A percentile compares a stretch with the other conserved stretches of the same genome.
phyloP scores from a whole-genome alignment of 2,113 vertebrate species.

The Protobothrops mucrosquamatus region DNA sequence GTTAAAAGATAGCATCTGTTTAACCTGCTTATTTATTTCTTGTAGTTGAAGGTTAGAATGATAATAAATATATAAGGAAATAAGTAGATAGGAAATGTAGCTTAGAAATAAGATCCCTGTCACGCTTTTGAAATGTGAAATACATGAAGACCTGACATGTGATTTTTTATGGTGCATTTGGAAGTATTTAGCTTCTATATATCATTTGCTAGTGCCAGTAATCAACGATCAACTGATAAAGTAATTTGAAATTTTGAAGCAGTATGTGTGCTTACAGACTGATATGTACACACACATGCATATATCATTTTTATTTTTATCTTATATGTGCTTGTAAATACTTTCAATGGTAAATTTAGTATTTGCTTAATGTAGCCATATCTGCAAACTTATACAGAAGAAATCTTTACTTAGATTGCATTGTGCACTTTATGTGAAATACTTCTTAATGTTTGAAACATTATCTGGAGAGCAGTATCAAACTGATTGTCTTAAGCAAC shows the following conservation, averaged over 20 bases:
- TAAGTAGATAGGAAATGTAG: constrained; percentile 85
- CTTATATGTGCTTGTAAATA: constrained; percentile 29
- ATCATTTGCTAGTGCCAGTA: constrained; percentile 69
- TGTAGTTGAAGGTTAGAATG: constrained; percentile 79
- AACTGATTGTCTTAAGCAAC: neutral
- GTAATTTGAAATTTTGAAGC: constrained; percentile 68
- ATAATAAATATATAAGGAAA: constrained; percentile 88
- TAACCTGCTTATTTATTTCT: constrained; percentile 96
- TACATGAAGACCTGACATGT: constrained; percentile 78
- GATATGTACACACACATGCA: neutral
- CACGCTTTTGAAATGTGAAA: constrained; percentile 81
- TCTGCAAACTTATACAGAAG: constrained; percentile 18
- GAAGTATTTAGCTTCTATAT: constrained; percentile 84
- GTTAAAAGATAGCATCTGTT: constrained; percentile 94
- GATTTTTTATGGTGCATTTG: constrained; percentile 81
- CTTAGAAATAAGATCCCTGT: constrained; percentile 86
- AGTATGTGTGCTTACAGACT: constrained; percentile 21
- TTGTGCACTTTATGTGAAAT: constrained; percentile 31
- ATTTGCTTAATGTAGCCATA: constrained; percentile 30
- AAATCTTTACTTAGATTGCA: constrained; percentile 20
- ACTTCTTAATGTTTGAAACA: neutral
- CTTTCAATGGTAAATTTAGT: constrained; percentile 22
- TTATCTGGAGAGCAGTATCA: neutral
- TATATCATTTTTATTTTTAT: constrained; percentile 25
- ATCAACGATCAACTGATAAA: constrained; percentile 68